Percentiles rank a stretch among this genome's conserved stretches.
phyloP scores from a whole-genome alignment of 2,888 invertebrate species.

The Coronaproctus castanopsis region DNA sequence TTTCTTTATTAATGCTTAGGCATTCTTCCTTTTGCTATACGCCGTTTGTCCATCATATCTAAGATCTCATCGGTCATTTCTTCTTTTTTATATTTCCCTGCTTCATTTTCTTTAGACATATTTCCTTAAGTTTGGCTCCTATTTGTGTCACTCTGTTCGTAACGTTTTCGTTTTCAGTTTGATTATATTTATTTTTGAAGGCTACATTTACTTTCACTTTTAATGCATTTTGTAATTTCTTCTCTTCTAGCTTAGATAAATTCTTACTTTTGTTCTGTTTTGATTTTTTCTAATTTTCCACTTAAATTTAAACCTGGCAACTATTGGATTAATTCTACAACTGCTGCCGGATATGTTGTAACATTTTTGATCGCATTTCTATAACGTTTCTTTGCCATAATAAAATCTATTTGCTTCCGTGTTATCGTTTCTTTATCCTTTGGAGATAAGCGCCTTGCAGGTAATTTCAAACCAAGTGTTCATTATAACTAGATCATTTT shows the following conservation, averaged over 20 bases:
- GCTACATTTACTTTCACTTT: background rate
- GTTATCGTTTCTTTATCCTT: background rate
- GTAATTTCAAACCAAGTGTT: background rate
- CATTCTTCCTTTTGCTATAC: background rate
- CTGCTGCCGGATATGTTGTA: background rate
- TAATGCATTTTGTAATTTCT: background rate
- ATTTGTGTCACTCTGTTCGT: background rate
- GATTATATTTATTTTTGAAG: no score
- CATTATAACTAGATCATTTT: background rate
- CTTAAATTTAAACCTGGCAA: background rate
- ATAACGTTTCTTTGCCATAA: background rate
- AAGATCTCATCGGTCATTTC: background rate
- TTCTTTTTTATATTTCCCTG: background rate
- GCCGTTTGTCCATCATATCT: no score
- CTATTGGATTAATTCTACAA: background rate
- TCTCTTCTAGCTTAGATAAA: no score
- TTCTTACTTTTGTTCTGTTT: background rate
- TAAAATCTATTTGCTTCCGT: background rate
- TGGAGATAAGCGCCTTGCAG: background rate
- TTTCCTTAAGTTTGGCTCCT: background rate
- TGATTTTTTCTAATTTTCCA: background rate
- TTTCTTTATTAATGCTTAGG: background rate
- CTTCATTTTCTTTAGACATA: background rate
- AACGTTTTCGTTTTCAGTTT: background rate
- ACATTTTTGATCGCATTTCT: background rate